These are phyloP conservation scores for Glomeris maerens DNA, from an alignment of 1,140 invertebrate species.

Conservation along the genomic window DNA sequence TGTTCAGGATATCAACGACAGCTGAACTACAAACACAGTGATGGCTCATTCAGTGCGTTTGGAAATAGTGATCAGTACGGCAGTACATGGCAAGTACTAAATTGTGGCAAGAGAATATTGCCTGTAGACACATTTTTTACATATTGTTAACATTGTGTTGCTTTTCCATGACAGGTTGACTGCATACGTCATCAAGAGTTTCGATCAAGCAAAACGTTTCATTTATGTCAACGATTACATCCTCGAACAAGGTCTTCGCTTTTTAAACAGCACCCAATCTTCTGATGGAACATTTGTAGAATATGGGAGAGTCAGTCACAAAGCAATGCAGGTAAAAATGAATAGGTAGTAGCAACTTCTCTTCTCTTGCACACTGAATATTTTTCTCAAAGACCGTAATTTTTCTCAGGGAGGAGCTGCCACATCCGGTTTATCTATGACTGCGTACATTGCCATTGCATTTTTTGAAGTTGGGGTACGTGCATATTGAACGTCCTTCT, in stretches of 20 bases:
- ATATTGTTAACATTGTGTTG: too few relatives aligned
- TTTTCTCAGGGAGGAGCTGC: constrained; percentile 43
- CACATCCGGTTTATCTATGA: constrained; percentile 59
- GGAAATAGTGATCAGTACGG: constrained; percentile 61
- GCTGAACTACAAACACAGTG: constrained; percentile 69
- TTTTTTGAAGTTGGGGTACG: constrained; percentile 49
- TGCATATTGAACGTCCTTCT: constrained; percentile 16
- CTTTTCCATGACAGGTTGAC: too few relatives aligned
- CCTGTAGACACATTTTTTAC: too few relatives aligned
- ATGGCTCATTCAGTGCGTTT: constrained; percentile 93
- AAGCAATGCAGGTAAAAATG: constrained; percentile 47
- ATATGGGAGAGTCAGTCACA: constrained; percentile 56
- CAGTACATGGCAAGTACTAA: constrained; percentile 74
- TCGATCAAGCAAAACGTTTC: constrained; percentile 63
- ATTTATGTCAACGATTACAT: constrained; percentile 60
- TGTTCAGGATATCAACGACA: constrained; percentile 72
- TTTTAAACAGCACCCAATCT: constrained; percentile 59
- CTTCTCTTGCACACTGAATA: too few relatives aligned
- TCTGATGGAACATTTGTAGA: constrained; percentile 71
- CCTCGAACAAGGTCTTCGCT: constrained; percentile 55
- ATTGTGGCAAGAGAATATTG: too few relatives aligned
- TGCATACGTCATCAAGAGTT: constrained; percentile 77
- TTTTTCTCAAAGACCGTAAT: too few relatives aligned
- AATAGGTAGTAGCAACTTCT: background rate
- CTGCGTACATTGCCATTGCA: constrained; percentile 66